A percentile compares a stretch with the other conserved stretches of the same genome.
phyloP scores from a whole-genome alignment of 2,888 invertebrate genomes.

The Caenorhabditis virilis region DNA sequence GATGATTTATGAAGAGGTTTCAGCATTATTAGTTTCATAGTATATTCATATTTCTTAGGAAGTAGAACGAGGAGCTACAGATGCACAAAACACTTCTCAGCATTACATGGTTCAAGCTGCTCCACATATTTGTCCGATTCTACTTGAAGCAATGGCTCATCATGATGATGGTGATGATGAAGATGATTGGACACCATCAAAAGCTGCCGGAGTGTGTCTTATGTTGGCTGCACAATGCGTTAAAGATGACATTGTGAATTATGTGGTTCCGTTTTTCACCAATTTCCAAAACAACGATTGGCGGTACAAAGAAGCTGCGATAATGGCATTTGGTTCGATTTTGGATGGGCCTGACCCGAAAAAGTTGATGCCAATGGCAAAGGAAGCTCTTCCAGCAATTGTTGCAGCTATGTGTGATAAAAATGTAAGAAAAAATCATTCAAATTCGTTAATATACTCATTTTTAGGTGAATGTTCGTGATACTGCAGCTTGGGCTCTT shows the following conservation, averaged over 20 bases:
- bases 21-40: too few species aligned
- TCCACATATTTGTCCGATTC: conserved; percentile 14
- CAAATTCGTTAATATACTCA: too few species aligned
- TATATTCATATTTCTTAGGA: too few species aligned
- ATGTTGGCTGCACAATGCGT: conserved; percentile 96
- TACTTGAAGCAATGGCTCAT: conserved; percentile 34
- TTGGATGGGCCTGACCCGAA: conserved; percentile 86
- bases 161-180: conserved; percentile 87
- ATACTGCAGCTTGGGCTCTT: conserved; percentile 97
- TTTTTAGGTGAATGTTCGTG: conserved; percentile 81
- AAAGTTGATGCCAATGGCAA: conserved; percentile 88
- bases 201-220: conserved; percentile 96
- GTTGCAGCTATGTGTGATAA: conserved; percentile 92
- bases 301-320: conserved; percentile 81
- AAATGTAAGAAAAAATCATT: too few species aligned
- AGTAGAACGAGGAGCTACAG: conserved; percentile 13
- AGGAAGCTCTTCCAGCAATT: conserved; percentile 93
- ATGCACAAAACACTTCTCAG: conserved; percentile 3
- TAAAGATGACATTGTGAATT: conserved; percentile 89
- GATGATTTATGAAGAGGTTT: conserved; percentile 88
- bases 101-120: conserved; percentile 29
- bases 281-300: conserved; percentile 82
- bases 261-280: conserved; percentile 93
- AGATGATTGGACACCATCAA: conserved; percentile 98
- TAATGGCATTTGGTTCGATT: conserved; percentile 95